Conservation (phyloP, 1,140 invertebrate genomes). For the Pachypeltis micranthus region DNA sequence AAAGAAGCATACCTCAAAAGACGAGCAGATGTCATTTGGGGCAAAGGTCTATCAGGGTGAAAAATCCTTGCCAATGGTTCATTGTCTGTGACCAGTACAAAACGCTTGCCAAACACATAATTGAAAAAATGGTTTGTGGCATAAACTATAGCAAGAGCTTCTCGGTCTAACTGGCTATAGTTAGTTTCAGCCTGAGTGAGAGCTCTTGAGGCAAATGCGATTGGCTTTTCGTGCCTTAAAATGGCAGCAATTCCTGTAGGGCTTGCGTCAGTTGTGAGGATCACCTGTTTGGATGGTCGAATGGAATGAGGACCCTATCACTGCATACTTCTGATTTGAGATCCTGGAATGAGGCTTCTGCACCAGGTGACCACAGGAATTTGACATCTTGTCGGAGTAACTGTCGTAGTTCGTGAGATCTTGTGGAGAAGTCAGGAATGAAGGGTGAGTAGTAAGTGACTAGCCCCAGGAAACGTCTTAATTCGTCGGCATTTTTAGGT, state of each 20-base stretch:
- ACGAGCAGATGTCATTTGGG: constrained; percentile 27
- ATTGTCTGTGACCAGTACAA: neutral
- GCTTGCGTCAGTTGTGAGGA: constrained; percentile 35
- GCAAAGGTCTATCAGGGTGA: constrained; percentile 29
- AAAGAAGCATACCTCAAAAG: constrained; percentile 33
- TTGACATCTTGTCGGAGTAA: too few species aligned
- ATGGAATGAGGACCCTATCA: too few species aligned
- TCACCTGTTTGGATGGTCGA: constrained; percentile 33
- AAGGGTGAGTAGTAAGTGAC: constrained; percentile 31
- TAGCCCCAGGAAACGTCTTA: constrained; percentile 30
- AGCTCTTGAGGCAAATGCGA: constrained; percentile 37
- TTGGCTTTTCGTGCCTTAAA: constrained; percentile 32
- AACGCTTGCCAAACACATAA: constrained; percentile 20
- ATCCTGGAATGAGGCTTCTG: too few species aligned
- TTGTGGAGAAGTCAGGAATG: too few species aligned
- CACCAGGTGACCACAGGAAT: too few species aligned
- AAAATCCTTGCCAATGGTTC: constrained; percentile 5
- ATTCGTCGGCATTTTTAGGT: constrained; percentile 14
- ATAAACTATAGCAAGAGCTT: constrained; percentile 36
- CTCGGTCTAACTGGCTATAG: constrained; percentile 38
- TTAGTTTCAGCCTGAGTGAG: constrained; percentile 29
- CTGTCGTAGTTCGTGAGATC: too few species aligned
- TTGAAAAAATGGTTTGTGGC: constrained; percentile 34
- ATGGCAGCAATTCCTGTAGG: constrained; percentile 30
- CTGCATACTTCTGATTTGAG: too few species aligned